phyloP scores from a whole-genome alignment of 2,797 vertebrate species.

The Microhierax caerulescens region DNA sequence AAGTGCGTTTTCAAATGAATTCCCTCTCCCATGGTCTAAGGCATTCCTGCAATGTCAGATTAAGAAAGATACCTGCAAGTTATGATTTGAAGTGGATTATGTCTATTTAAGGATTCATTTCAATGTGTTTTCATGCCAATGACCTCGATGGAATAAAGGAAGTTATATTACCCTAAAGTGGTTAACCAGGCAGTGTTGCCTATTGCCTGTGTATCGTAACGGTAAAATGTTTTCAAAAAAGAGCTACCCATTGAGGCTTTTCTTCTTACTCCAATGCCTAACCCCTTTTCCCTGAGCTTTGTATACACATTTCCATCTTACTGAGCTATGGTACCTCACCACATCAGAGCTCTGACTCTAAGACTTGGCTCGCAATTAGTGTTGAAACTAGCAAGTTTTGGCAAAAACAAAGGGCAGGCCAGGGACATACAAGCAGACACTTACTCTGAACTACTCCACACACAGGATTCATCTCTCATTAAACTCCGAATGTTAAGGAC shows the following conservation, averaged over 20 bases:
- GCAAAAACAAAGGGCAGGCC: not conserved
- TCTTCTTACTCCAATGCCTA: not conserved
- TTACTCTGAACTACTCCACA: not conserved
- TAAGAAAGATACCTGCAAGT: slow-evolving; percentile 11
- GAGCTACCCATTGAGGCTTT: not conserved
- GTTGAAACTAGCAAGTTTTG: not conserved
- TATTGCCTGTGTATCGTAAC: not conserved
- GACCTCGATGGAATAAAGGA: not conserved
- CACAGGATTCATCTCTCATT: not conserved
- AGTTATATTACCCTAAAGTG: not conserved
- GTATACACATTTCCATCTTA: not conserved
- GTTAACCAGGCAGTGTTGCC: not conserved
- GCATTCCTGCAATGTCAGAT: not conserved
- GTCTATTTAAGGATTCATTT: not conserved
- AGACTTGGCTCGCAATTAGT: not conserved
- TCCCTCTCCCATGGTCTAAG: slow-evolving; percentile 6
- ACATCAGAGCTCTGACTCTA: not conserved
- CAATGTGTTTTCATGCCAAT: not conserved
- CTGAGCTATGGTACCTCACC: not conserved
- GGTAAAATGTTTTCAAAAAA: not conserved
- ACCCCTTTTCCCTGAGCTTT: not conserved
- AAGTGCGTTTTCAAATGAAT: slow-evolving; percentile 39
- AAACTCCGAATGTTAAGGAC: not conserved
- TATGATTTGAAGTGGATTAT: not conserved
- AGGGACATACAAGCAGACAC: not conserved